phyloP scores from a whole-genome alignment of 2,797 vertebrate genomes.

The Notolabrus celidotus region DNA sequence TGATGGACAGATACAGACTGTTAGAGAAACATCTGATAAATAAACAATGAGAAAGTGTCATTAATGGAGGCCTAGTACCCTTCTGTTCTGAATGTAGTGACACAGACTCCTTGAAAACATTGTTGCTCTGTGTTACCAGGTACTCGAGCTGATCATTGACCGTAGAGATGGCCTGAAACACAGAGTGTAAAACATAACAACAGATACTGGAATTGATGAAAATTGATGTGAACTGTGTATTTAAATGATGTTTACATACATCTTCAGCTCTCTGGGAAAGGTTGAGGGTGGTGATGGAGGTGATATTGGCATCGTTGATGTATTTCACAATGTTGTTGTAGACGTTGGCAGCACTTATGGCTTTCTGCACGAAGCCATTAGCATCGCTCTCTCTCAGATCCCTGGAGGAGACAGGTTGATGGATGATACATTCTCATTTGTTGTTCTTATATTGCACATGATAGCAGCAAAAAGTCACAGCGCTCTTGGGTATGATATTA shows the following conservation, averaged over 20 bases:
- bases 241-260: slow-evolving; percentile 78
- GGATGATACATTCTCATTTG: neutral
- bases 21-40: neutral
- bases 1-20: slow-evolving; percentile 22
- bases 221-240: neutral
- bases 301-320: slow-evolving; percentile 88
- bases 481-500: neutral
- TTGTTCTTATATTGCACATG: neutral
- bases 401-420: slow-evolving; percentile 75
- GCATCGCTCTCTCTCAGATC: slow-evolving; percentile 90
- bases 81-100: slow-evolving; percentile 85
- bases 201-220: neutral
- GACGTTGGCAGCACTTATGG: slow-evolving; percentile 94
- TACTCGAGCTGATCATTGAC: slow-evolving; percentile 88
- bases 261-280: slow-evolving; percentile 89
- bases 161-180: slow-evolving; percentile 86
- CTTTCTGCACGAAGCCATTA: slow-evolving; percentile 94
- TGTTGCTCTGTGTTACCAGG: slow-evolving; percentile 86
- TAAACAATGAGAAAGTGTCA: neutral
- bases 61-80: slow-evolving; percentile 80
- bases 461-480: neutral
- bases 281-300: slow-evolving; percentile 85
- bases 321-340: slow-evolving; percentile 94
- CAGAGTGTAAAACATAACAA: neutral
- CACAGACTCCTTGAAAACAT: slow-evolving; percentile 86